A percentile compares a stretch with the other conserved stretches of the same genome.
Evolutionary conservation across 2,888 invertebrate species (phyloP).

Genomic region (Epinotia brunnichana): DNA sequence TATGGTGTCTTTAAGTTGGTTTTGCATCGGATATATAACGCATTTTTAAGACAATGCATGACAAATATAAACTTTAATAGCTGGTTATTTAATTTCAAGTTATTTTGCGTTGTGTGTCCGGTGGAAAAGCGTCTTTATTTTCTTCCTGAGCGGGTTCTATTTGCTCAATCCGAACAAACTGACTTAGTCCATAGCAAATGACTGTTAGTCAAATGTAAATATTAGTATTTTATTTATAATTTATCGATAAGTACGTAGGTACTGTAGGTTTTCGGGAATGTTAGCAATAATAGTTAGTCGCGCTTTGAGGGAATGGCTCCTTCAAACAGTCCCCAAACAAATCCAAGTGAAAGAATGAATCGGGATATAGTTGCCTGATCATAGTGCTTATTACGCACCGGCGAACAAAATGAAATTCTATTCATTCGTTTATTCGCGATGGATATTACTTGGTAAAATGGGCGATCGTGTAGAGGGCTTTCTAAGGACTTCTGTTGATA

Average conservation of each 20-base stretch:
- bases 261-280: constrained; percentile 68
- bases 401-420: not conserved
- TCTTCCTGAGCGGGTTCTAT: constrained; percentile 39
- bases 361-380: not conserved
- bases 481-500: constrained; percentile 51
- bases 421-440: not conserved
- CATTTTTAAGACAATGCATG: not conserved
- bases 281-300: constrained; percentile 79
- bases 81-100: not conserved
- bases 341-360: not conserved
- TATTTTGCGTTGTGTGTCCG: constrained; percentile 17
- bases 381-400: not conserved
- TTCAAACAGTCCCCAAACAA: constrained; percentile 11
- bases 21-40: constrained; percentile 2
- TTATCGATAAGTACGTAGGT: constrained; percentile 60
- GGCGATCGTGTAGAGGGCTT: constrained; percentile 24
- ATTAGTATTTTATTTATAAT: constrained; percentile 77
- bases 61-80: not conserved
- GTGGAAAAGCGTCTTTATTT: constrained; percentile 38
- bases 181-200: constrained; percentile 63
- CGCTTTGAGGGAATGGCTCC: constrained; percentile 58
- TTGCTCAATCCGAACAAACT: constrained; percentile 60
- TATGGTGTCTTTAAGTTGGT: constrained; percentile 25
- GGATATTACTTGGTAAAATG: not conserved
- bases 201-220: constrained; percentile 80